These are phyloP conservation scores for Piezodorus guildinii DNA, from an alignment of 1,140 invertebrate species.

Conservation along the genomic window DNA sequence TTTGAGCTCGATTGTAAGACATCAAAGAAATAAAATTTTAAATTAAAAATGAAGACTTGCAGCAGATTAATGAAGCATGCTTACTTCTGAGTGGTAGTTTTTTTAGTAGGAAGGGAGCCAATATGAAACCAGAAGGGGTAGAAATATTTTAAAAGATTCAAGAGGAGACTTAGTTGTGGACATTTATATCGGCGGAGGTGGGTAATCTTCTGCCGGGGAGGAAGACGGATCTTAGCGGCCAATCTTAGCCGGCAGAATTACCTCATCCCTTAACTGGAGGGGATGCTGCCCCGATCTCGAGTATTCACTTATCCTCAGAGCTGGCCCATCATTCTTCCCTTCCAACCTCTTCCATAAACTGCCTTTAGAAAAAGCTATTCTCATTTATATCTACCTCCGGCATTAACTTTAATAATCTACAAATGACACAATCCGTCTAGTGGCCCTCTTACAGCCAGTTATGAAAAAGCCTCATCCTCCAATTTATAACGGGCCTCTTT, in stretches of 20 bases:
- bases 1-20: too few relatives aligned
- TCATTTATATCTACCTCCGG: slow-evolving; percentile 1
- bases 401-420: slow-evolving; percentile 14
- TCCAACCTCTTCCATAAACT: neutral
- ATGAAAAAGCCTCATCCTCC: slow-evolving; percentile 10
- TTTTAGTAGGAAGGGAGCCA: too few relatives aligned
- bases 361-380: slow-evolving; percentile 5
- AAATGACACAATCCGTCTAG: slow-evolving; percentile 11
- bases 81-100: too few relatives aligned
- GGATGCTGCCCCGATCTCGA: neutral
- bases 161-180: too few relatives aligned
- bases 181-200: too few relatives aligned
- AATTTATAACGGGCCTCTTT: neutral
- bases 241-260: neutral
- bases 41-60: too few relatives aligned
- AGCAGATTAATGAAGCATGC: too few relatives aligned
- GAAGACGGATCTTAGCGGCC: neutral
- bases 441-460: neutral
- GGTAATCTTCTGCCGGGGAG: neutral
- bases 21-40: too few relatives aligned
- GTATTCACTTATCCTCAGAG: neutral
- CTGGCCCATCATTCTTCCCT: neutral
- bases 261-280: slow-evolving; percentile 9
- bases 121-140: too few relatives aligned
- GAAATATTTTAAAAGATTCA: too few relatives aligned